Evolutionary conservation across 2,113 vertebrate genomes (phyloP).

Genomic region (Phylloscopus whistleri): DNA sequence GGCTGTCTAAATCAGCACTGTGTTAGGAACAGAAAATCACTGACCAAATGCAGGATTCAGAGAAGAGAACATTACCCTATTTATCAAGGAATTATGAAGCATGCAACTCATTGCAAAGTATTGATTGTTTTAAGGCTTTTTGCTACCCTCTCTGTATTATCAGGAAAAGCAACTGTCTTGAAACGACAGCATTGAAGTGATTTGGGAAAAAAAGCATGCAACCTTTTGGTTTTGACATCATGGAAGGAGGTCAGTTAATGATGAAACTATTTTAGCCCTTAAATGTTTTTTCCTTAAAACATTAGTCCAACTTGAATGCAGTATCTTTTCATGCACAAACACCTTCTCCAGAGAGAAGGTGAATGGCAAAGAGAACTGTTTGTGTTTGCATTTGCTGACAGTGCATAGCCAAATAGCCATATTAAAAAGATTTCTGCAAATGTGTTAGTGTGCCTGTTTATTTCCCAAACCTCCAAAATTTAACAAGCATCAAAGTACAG

Average conservation of each 20-base stretch:
- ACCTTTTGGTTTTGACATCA: neutral
- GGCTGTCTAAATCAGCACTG: neutral
- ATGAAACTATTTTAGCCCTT: neutral
- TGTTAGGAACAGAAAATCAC: neutral
- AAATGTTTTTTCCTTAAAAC: neutral
- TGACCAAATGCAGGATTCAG: neutral
- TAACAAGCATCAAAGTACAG: neutral
- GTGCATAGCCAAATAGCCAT: neutral
- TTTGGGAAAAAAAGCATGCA: neutral
- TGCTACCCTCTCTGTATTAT: neutral
- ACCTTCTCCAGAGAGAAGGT: neutral
- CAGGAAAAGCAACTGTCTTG: neutral
- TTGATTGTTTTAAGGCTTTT: conserved; percentile 11
- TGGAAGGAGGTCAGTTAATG: neutral
- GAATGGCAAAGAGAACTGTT: neutral
- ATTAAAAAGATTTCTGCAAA: neutral
- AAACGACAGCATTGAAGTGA: neutral
- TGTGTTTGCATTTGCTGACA: neutral
- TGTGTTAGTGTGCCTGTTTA: neutral
- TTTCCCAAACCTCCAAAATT: neutral
- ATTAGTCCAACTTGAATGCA: neutral
- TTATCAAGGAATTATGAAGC: neutral
- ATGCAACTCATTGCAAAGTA: neutral
- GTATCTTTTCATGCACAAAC: neutral
- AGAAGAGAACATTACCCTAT: neutral